These are phyloP conservation scores for Muricea muricata DNA, from an alignment of 92 coral and sea anemone genomes.

Conservation along the genomic window DNA sequence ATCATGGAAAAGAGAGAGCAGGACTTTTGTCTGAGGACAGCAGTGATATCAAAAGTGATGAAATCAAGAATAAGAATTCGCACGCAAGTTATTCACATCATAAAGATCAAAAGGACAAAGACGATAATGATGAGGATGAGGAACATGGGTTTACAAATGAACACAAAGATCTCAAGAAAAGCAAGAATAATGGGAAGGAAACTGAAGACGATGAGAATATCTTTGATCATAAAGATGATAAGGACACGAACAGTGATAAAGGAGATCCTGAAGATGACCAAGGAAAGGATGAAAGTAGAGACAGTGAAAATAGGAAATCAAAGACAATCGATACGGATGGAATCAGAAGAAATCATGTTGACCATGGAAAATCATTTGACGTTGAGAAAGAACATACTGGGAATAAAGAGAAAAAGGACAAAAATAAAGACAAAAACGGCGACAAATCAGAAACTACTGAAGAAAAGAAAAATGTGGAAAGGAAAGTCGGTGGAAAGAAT, in stretches of 20 bases:
- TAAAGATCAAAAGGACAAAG: neutral
- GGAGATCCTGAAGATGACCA: neutral
- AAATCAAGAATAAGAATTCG: neutral
- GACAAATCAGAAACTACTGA: neutral
- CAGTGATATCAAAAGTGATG: neutral
- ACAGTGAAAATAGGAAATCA: neutral
- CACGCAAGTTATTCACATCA: neutral
- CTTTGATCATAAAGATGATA: neutral
- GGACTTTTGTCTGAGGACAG: neutral
- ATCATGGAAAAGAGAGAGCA: neutral
- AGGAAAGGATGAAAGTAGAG: neutral
- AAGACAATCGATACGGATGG: neutral
- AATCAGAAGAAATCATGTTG: neutral
- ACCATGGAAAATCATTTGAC: neutral
- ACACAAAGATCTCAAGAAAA: neutral
- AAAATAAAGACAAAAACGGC: neutral
- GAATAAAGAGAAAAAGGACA: too few species aligned
- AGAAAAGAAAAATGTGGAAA: neutral
- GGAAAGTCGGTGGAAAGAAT: neutral
- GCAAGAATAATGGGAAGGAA: neutral
- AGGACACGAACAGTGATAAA: neutral
- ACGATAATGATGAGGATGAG: neutral
- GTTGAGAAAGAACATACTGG: neutral
- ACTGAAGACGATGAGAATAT: neutral
- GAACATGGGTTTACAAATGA: too few species aligned